phyloP scores from a whole-genome alignment of 2,797 vertebrate species.

The Synanceia verrucosa region DNA sequence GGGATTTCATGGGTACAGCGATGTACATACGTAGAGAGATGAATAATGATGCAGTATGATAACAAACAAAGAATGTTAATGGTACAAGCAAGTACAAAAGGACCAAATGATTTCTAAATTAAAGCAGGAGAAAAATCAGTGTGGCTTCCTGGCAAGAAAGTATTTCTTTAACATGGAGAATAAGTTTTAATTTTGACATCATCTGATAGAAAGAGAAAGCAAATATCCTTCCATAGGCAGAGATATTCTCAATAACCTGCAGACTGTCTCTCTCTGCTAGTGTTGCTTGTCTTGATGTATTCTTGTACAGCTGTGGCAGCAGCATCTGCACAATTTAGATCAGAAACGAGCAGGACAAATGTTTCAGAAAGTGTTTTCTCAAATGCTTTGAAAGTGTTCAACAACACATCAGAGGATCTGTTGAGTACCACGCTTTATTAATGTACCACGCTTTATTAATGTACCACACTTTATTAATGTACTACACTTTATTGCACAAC shows the following conservation, averaged over 20 bases:
- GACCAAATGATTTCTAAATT: no score
- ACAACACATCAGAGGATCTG: neutral
- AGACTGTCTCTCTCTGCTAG: neutral
- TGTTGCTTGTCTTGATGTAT: neutral
- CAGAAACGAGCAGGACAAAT: neutral
- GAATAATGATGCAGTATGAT: no score
- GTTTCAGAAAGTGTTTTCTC: neutral
- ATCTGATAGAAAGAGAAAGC: no score
- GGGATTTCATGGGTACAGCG: no score
- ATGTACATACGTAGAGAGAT: no score
- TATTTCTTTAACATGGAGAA: no score
- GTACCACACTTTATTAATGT: slow-evolving; percentile 39
- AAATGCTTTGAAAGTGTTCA: neutral
- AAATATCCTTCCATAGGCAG: no score
- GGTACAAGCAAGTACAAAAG: no score
- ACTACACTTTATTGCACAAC: slow-evolving; percentile 57
- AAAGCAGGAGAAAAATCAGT: no score
- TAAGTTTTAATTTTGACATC: no score
- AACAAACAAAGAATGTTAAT: no score
- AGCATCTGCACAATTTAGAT: neutral
- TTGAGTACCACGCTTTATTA: slow-evolving; percentile 48
- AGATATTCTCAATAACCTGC: neutral
- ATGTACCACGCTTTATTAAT: slow-evolving; percentile 50
- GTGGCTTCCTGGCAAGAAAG: no score
- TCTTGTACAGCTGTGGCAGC: neutral